Conservation (phyloP, 2,797 vertebrate species). For the Hybognathus amarus region DNA sequence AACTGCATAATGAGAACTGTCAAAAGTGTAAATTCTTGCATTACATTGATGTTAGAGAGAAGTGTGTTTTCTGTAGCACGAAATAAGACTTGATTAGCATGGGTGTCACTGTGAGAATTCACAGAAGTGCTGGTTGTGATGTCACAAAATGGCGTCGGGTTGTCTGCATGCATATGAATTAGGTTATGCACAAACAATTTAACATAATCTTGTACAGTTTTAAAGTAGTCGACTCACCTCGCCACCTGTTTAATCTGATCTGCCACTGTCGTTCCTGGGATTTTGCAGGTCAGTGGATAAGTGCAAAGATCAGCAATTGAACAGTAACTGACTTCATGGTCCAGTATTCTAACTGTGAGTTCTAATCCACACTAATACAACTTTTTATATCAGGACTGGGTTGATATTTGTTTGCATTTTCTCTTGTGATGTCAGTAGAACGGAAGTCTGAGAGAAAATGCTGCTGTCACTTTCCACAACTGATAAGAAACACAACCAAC, state of each 20-base stretch:
- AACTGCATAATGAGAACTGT: conserved; percentile 13
- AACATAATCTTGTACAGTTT: not conserved
- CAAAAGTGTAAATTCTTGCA: not conserved
- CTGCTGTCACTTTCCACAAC: not conserved
- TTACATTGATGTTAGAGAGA: not conserved
- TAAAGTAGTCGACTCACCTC: not conserved
- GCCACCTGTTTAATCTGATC: not conserved
- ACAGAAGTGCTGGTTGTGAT: not conserved
- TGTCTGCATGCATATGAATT: not conserved
- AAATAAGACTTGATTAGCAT: conserved; percentile 2
- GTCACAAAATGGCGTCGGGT: not conserved
- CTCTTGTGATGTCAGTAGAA: conserved; percentile 13
- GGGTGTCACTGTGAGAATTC: not conserved
- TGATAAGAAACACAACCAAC: conserved; percentile 11
- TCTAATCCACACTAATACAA: not conserved
- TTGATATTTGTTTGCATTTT: conserved; percentile 4
- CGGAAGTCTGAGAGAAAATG: conserved; percentile 13
- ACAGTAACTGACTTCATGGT: not conserved
- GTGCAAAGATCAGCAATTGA: not conserved
- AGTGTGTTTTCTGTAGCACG: not conserved
- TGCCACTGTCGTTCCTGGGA: not conserved
- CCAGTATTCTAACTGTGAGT: not conserved
- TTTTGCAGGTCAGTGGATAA: not conserved
- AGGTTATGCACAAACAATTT: not conserved
- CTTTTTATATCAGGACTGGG: not conserved